Base-by-base conservation (phyloP, 37 sponge, comb jelly and placozoan species). In the Dysidea cf. avara region DNA sequence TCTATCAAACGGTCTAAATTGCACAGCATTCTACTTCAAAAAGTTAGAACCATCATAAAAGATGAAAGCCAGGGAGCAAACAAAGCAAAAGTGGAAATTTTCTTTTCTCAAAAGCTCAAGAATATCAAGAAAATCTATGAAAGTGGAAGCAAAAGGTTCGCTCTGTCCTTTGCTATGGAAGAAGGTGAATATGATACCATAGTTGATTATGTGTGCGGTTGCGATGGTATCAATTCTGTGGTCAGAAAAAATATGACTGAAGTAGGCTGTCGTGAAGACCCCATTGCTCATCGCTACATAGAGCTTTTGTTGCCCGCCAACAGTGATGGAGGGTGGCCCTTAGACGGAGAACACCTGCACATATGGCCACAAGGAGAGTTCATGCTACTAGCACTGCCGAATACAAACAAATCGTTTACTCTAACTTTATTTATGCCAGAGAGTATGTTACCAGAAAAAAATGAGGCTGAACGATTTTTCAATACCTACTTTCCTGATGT, bases 311-410 rank as follows among this genome's bases (percentile, higher is more conserved):
- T 84, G 21, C 67, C 73, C 17, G 36, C 71, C 18, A n/a, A 11
- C 7, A 38, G 39, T 6, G 78, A 84, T 37, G 85, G 54, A 18
- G 77, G 59, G 31, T 77, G 46, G 31, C 68, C 74, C 7, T 21
- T 84, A 32, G 70, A 39, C 3, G n/a, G 4, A 24, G 61, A 81
- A 56, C 79, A 69, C 32, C 46, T 84, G 49, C 86, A 85, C 48
- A 70, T 85, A 12, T 85, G 86, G 86, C 79, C 79, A 58, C 46
- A 74, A 2, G 35, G 69, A 14, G 59, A 65, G 25, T 71, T 74
- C 68, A 80, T 70, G 79, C 7, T 80, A 39, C 57, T 85, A 20
- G 86, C 64, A 62, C 29, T 85, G 37, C 66, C 68, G 28, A 78
- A 78, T 55, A 31, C 31, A 6, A 78, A 83, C 31, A 31, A 55